Percentiles rank a stretch among this genome's conserved stretches.
Conservation (phyloP, 1,140 invertebrate species). For the Zaprionus capensis region DNA sequence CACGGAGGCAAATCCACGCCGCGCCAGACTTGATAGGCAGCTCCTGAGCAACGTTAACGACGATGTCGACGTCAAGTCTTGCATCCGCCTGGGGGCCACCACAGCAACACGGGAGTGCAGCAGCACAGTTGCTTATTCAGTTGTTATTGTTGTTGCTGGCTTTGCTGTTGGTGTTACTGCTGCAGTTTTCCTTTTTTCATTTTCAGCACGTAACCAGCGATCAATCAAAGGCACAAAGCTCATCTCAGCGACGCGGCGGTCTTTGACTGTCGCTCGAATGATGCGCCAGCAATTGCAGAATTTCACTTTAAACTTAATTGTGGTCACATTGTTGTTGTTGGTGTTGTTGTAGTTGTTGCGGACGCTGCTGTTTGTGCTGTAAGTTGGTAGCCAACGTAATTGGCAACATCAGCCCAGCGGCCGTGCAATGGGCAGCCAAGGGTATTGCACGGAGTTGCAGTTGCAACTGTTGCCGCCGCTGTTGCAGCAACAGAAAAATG, state of each 20-base stretch:
- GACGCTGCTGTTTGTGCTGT: conserved; percentile 20
- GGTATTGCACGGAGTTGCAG: conserved; percentile 62
- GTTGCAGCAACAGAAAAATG: conserved; percentile 39
- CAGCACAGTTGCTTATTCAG: conserved; percentile 20
- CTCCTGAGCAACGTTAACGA: conserved; percentile 53
- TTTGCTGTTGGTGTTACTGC: conserved; percentile 12
- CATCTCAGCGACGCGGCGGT: conserved; percentile 52
- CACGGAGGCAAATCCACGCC: conserved; percentile 29
- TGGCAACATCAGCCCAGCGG: conserved; percentile 62
- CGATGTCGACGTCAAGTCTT: conserved; percentile 48
- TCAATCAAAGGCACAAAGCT: conserved; percentile 71
- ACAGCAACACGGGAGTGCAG: conserved; percentile 25
- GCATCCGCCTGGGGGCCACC: conserved; percentile 66
- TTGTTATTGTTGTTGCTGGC: conserved; percentile 7
- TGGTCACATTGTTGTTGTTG: conserved; percentile 46
- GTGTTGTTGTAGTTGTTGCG: conserved; percentile 21
- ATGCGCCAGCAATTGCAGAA: conserved; percentile 78
- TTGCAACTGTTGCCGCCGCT: conserved; percentile 39
- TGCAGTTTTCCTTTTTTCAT: conserved; percentile 42
- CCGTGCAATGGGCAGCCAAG: conserved; percentile 57
- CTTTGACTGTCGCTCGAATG: conserved; percentile 69
- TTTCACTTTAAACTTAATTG: conserved; percentile 78
- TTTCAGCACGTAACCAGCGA: conserved; percentile 75
- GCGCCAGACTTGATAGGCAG: conserved; percentile 68
- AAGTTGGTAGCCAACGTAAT: conserved; percentile 55